Conservation (phyloP, 2,888 invertebrate genomes). For the Dromius quadrimaculatus region DNA sequence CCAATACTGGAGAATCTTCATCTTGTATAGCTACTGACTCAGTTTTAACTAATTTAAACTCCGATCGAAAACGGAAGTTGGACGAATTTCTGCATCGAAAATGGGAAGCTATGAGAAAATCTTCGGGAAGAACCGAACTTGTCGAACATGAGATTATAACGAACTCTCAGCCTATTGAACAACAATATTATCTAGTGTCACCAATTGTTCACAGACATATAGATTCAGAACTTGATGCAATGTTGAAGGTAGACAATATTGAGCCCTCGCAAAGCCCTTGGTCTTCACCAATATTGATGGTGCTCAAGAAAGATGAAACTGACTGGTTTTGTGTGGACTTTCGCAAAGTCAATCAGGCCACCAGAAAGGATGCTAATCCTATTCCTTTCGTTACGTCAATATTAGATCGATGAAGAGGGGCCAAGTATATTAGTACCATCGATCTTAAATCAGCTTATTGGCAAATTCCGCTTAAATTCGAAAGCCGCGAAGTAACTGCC, state of each 20-base stretch:
- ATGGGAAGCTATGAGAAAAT: no score
- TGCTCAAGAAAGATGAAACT: conserved; percentile 56
- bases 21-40: no score
- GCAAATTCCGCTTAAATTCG: conserved; percentile 55
- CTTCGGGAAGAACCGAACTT: no score
- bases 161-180: no score
- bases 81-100: no score
- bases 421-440: conserved; percentile 56
- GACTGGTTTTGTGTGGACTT: conserved; percentile 58
- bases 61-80: no score
- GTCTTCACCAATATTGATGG: conserved; percentile 53
- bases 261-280: conserved; percentile 58
- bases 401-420: conserved; percentile 55
- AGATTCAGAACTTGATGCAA: conserved; percentile 58
- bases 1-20: no score
- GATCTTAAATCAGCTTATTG: conserved; percentile 57
- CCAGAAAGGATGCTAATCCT: conserved; percentile 57
- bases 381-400: conserved; percentile 56
- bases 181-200: conserved; percentile 3
- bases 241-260: conserved; percentile 58
- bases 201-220: conserved; percentile 7
- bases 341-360: conserved; percentile 58
- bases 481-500: conserved; percentile 55
- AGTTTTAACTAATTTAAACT: no score
- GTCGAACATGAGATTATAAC: no score